Evolutionary conservation across 2,888 invertebrate species (phyloP), one percentile per base, ranked within the genome.

Genomic region (Nomada fabriciana): DNA sequence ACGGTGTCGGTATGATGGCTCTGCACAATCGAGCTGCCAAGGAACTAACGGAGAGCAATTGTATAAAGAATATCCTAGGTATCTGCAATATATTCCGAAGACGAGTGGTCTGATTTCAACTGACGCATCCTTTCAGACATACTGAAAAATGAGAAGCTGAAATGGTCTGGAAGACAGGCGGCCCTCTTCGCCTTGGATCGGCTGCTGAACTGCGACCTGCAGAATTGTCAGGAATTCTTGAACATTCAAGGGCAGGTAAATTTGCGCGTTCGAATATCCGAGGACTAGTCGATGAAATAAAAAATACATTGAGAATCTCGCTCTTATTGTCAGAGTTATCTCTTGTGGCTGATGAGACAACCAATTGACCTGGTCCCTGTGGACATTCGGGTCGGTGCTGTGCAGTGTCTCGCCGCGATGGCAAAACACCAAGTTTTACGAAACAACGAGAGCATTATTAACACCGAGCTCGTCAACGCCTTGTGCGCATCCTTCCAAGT

Each of bases 1-100:
- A 72, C 3, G 91, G 90, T 7, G 86, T 92, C 57, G 90, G 88
- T 2, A 88, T 84, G 76, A 92, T 93, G 91, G 70, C 87, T n/a
- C 78, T 86, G 9, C 84, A 89, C 64, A 73, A 68, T 29, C 83
- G 80, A 25, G 90, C 92, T 2, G 89, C 89, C 7, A 77, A 86
- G n/a, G 86, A 90, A 77, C 80, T 93, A n/a, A 82, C 86, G 0
- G 82, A 11, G 0, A 64, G 68, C 60, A 59, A 80, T 43, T 63
- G 47, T 53, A 18, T 69, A 2, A 29, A 55, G 7, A 64, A 59
- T 36, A 53, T 80, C 20, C 53, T 85, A 71, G 74, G 86, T 83
- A 65, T 0, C 9, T 10, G 3, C 23, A 23, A n/a, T 15, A 13
- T 29, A 15, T 23, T 52, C 13, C 15, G 7, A 36, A 13, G 10